Percentiles rank a stretch among this genome's conserved stretches.
Evolutionary conservation across 2,113 vertebrate genomes (phyloP).

Genomic region (Python bivittatus): DNA sequence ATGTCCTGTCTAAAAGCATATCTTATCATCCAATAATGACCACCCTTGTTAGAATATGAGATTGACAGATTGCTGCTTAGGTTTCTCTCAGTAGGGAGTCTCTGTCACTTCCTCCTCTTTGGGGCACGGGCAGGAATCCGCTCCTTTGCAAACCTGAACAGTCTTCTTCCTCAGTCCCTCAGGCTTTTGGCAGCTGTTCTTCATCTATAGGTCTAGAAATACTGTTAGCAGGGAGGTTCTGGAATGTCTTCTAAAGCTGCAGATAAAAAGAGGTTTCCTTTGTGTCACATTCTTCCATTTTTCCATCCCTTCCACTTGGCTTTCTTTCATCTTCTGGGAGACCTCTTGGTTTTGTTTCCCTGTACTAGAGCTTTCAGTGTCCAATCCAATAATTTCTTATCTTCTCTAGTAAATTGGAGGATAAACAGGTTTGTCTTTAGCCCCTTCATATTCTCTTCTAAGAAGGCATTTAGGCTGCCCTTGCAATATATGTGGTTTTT

Average conservation of each 20-base stretch:
- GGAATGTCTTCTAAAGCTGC: background rate
- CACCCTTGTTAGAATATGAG: background rate
- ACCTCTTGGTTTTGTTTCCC: background rate
- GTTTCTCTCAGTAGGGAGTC: background rate
- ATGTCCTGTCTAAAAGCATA: background rate
- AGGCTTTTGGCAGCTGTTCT: background rate
- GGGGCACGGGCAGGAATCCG: background rate
- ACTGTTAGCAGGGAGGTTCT: background rate
- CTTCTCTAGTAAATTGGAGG: background rate
- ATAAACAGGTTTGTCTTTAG: background rate
- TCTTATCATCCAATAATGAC: background rate
- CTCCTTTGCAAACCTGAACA: background rate
- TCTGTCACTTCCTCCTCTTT: background rate
- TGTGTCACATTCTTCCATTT: background rate
- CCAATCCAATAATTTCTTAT: background rate
- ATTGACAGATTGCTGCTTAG: background rate
- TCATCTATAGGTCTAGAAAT: background rate
- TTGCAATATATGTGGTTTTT: too few relatives aligned
- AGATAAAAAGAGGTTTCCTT: background rate
- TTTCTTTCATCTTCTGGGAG: background rate
- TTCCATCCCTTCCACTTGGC: background rate
- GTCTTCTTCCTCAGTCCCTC: background rate
- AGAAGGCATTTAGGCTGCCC: background rate
- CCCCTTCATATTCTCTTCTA: background rate
- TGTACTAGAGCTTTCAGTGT: background rate